Evolutionary conservation across 2,797 vertebrate species (phyloP), one percentile per base, ranked within the genome.

Genomic region (Arnoldichthys spilopterus): DNA sequence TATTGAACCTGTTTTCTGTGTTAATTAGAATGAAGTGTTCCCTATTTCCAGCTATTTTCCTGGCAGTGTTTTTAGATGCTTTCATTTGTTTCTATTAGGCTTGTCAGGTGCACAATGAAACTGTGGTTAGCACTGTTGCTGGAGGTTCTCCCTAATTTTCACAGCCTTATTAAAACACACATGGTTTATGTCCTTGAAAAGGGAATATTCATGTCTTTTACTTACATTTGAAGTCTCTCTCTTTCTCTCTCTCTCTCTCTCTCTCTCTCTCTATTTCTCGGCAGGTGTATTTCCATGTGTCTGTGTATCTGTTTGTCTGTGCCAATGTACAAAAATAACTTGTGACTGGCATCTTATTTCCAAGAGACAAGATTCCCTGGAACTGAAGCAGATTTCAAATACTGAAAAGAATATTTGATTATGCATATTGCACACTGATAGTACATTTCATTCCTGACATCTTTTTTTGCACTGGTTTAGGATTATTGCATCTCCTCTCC

Each of bases 41-140:
- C 16, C 71, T 67, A 75, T 32, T 81, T 78, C 59, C 64, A 62
- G 73, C 76, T 68, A 58, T 73, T 76, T 4, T 63, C n/a, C 79
- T 84, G 87, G 84, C 85, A 82, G 81, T 24, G 26, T 79, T 80
- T 88, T 58, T 30, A 79, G 61, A 76, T 72, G 43, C 11, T n/a
- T 53, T 28, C 67, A 72, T 73, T 69, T 79, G 53, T 76, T 78
- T 76, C 54, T 70, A 69, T 79, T 72, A 76, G 30, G 77, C 86
- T 85, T 84, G 82, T 74, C 79, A 81, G 81, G 83, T 84, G 66
- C 54, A 37, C 43, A 82, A 45, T 45, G 54, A 76, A 74, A 63
- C 56, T 24, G 37, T 20, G 15, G 1, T 72, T 61, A 22, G 22
- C 34, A 45, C 18, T 28, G 30, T 67, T 69, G 54, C 54, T 77